These are phyloP conservation scores for Myotis pilosus DNA, from an alignment of 2,797 vertebrate species.

Conservation along the genomic window DNA sequence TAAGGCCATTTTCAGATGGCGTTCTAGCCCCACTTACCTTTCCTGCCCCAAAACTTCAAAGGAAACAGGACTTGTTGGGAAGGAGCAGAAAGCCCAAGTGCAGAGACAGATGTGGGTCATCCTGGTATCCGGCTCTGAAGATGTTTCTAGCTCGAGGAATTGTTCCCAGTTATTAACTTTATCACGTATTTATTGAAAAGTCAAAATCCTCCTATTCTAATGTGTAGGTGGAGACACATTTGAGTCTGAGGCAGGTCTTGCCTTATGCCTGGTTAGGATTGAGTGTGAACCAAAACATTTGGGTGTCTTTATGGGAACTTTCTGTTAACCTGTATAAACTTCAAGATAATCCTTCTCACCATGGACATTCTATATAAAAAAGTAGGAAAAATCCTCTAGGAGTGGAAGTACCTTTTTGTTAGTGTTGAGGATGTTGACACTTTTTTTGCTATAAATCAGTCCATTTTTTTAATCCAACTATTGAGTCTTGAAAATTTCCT, in stretches of 20 bases:
- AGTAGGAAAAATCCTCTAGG: background rate
- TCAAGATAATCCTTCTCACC: background rate
- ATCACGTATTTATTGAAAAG: background rate
- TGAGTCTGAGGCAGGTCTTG: background rate
- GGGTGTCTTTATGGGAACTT: background rate
- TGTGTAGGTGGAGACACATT: background rate
- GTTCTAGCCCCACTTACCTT: background rate
- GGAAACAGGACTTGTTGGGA: background rate
- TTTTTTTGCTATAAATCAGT: background rate
- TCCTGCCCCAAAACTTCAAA: background rate
- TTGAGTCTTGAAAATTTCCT: background rate
- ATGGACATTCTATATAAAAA: background rate
- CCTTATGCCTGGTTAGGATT: background rate
- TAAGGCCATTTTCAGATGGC: background rate
- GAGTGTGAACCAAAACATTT: background rate
- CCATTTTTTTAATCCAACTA: background rate
- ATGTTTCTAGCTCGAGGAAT: background rate
- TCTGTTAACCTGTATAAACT: background rate
- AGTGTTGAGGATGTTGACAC: background rate
- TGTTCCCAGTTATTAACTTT: background rate
- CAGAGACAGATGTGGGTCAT: background rate
- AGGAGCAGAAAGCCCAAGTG: background rate
- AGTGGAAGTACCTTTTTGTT: background rate
- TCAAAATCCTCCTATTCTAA: background rate
- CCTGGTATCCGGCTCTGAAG: background rate